Evolutionary conservation across 1,140 invertebrate species (phyloP), one percentile per base, ranked within the genome.

Genomic region (Sitodiplosis mosellana): DNA sequence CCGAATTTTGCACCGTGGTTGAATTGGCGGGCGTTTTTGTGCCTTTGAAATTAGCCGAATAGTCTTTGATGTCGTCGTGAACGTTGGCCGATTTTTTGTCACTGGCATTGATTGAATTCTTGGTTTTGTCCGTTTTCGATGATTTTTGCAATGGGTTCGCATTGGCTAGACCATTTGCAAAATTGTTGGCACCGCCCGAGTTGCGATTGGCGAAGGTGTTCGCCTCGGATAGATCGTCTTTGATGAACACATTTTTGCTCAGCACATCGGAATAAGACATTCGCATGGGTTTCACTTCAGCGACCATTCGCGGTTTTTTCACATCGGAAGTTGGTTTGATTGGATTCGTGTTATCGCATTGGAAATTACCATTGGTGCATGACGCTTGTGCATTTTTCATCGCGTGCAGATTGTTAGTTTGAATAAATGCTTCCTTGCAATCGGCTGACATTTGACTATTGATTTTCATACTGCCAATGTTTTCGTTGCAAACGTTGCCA

Each of bases 271-370:
- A 87, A 60, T 87, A 87, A 19, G 79, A 78, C 18, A 82, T 82
- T 47, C 83, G 68, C 82, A 87, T 85, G 4, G 83, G 83, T 56
- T 83, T 84, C 0, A 87, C 83, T 68, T 86, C 83, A 20, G 82
- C 83, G 1, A 87, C 75, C 57, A 82, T 83, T 21, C 82, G 69
- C 45, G 76, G 75, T 57, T 84, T 86, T 51, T 72, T 77, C 34
- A 51, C 54, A 37, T 59, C 49, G 55, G 52, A 33, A 60, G 57
- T 14, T 10, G 27, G 10, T 27, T 18, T 33, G 18, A 41, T 12
- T 53, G 55, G 19, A 48, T 45, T 33, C 43, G 46, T 45, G 48
- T 58, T 48, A 55, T 33, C 21, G 34, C 27, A 50, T 48, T 20
- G 19, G 55, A 50, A 63, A 48, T 15, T 62, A 58, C 54, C 55